Conservation (phyloP, 2,113 vertebrate species). For the Tachysurus fulvidraco region DNA sequence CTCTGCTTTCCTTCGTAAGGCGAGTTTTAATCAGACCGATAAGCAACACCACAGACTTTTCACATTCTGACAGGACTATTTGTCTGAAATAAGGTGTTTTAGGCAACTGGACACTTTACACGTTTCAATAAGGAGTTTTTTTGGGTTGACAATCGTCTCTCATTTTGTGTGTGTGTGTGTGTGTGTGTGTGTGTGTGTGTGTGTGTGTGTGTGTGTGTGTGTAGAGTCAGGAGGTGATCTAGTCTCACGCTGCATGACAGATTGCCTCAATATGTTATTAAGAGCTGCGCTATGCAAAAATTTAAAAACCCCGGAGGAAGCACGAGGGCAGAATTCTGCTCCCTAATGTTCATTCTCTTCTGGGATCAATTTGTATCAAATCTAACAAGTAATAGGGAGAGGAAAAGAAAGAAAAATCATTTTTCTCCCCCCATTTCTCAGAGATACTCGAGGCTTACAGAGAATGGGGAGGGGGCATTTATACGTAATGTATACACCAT, state of each 20-base stretch:
- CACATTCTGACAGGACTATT: conserved; percentile 10
- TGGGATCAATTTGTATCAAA: conserved; percentile 16
- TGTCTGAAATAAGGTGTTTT: background rate
- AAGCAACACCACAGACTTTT: background rate
- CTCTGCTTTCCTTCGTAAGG: background rate
- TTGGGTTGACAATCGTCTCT: background rate
- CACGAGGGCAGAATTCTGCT: background rate
- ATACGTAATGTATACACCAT: background rate
- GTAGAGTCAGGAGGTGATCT: background rate
- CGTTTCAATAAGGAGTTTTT: background rate
- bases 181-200: conserved; percentile 22
- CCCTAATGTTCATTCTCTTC: conserved; percentile 5
- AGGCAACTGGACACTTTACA: background rate
- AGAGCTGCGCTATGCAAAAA: conserved; percentile 12
- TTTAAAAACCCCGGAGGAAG: conserved; percentile 4
- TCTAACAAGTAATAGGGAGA: background rate
- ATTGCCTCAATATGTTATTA: conserved; percentile 24
- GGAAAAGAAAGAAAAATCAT: background rate
- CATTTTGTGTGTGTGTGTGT: background rate
- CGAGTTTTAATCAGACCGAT: conserved; percentile 10
- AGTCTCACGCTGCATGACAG: background rate
- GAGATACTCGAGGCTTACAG: background rate
- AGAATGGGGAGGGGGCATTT: background rate
- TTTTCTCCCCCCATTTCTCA: background rate
- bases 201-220: conserved; percentile 21